Base-by-base conservation (phyloP, 2,888 invertebrate species). In the Tubulanus polymorphus region DNA sequence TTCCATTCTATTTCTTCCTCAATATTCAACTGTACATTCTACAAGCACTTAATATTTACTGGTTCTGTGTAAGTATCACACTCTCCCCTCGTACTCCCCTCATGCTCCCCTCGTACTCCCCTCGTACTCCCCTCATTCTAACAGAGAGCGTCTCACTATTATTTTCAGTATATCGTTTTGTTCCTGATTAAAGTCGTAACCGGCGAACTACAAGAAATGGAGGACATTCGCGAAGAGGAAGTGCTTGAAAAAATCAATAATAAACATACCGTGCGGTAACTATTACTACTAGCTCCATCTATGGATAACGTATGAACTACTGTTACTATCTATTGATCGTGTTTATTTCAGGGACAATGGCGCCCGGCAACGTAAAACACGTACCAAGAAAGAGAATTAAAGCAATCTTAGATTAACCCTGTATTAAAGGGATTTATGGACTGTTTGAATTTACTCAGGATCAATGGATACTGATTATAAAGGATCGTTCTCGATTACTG, bases 201-300 rank as follows among this genome's bases (percentile, higher is more conserved):
- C 35, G 78, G 78, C 8, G 72, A 74, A 58, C 62, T 77, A 58
- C 64, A 64, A 28, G 74, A 74, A 55, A 62, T 78, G 1, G 74
- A 77, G 53, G 78, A 78, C 56, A 69, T 70, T 5, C 56, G 78
- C 28, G 78, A 76, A 59, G 69, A 67, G 50, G 73, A 74, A 28
- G 66, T 65, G n/a, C 47, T 58, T 25, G 52, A 62, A 25, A 53
- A 64, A 20, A n/a, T n/a, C n/a, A n/a, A n/a, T n/a, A n/a, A n/a
- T n/a, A n/a, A n/a, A n/a, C n/a, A n/a, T n/a, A n/a, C n/a, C n/a
- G n/a, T n/a, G n/a, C n/a, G n/a, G n/a, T n/a, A n/a, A n/a, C n/a
- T n/a, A n/a, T n/a, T n/a, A n/a, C n/a, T n/a, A n/a, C n/a, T n/a
- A n/a, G n/a, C n/a, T n/a, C n/a, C n/a, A n/a, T n/a, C n/a, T n/a